Evolutionary conservation across 2,888 invertebrate genomes (phyloP).

Genomic region (Parascotia fuliginaria): DNA sequence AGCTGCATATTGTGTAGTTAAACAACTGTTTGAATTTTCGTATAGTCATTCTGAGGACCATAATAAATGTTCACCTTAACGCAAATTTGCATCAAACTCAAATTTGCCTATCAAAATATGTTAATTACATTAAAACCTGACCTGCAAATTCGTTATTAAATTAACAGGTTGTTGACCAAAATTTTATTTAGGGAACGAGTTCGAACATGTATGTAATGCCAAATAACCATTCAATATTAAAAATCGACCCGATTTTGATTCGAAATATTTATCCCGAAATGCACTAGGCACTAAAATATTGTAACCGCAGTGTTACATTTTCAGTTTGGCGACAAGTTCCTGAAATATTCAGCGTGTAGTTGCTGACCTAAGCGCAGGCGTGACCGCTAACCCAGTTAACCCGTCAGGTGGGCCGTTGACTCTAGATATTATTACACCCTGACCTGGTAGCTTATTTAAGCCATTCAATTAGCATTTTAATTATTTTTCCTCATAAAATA

Average conservation of each 20-base stretch:
- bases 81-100: not conserved
- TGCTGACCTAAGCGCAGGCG: constrained; percentile 16
- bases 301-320: not conserved
- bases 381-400: constrained; percentile 29
- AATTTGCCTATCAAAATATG: not conserved
- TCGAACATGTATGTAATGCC: too few species aligned
- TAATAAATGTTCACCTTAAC: too few species aligned
- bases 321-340: not conserved
- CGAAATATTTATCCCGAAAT: not conserved
- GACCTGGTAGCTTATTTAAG: not conserved
- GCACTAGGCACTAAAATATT: not conserved
- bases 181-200: too few species aligned
- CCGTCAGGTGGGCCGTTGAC: constrained; percentile 31
- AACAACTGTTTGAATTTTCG: too few species aligned
- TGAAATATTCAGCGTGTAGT: constrained; percentile 10
- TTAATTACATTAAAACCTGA: not conserved
- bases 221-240: too few species aligned
- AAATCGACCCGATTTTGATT: too few species aligned
- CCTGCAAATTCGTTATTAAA: not conserved
- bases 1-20: not conserved
- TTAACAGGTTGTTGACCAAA: not conserved
- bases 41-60: too few species aligned
- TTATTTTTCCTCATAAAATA: too few species aligned
- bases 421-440: constrained; percentile 25
- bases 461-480: too few species aligned